Evolutionary conservation across 2,113 vertebrate species (phyloP).

Genomic region (Equus quagga): DNA sequence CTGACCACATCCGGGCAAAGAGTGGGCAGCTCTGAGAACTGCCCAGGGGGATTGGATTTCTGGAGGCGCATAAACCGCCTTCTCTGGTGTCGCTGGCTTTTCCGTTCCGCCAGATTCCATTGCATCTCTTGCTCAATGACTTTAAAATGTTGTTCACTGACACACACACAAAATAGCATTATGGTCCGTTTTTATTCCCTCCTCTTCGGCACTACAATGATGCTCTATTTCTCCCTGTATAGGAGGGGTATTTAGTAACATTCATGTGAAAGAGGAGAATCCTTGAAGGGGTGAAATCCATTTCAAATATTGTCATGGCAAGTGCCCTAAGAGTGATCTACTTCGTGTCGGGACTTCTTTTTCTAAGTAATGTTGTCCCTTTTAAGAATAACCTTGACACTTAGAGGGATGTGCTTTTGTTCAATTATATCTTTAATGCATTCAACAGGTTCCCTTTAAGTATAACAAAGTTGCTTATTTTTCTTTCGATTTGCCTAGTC

Average conservation of each 20-base stretch:
- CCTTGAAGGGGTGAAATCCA: background rate
- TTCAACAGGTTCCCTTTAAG: background rate
- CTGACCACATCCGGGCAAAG: accelerated
- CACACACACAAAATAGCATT: background rate
- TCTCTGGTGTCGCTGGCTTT: background rate
- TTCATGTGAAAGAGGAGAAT: background rate
- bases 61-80: accelerated
- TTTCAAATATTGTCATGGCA: background rate
- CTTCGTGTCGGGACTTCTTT: background rate
- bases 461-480: background rate
- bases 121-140: background rate
- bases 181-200: background rate
- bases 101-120: background rate
- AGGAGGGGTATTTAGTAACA: background rate
- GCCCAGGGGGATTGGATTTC: background rate
- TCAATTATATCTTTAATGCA: background rate
- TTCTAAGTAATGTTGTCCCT: background rate
- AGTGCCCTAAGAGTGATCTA: background rate
- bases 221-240: accelerated
- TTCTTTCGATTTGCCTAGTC: background rate
- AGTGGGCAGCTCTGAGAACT: background rate
- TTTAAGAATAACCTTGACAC: background rate
- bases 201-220: background rate
- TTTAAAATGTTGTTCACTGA: background rate
- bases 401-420: background rate